Conservation (phyloP, 2,888 invertebrate species). For the Aleiodes alternator region DNA sequence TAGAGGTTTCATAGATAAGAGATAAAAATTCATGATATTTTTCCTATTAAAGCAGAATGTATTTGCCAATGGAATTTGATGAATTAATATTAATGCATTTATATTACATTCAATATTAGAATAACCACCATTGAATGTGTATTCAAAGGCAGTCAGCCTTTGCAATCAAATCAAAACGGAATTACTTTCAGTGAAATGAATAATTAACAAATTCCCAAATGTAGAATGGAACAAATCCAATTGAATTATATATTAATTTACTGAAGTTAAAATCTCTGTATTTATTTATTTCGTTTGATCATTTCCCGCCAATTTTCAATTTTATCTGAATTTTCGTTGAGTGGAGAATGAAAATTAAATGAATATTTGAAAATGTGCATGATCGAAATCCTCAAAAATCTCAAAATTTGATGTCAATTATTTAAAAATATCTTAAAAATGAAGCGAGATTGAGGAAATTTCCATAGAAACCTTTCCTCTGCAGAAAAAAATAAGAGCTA, state of each 20-base stretch:
- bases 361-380: no score
- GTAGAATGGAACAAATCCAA: slow-evolving; percentile 19
- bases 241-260: neutral
- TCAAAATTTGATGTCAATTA: no score
- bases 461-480: no score
- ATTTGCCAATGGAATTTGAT: neutral
- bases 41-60: neutral
- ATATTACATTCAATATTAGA: slow-evolving; percentile 19
- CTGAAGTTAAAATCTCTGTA: neutral
- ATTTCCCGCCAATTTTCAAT: neutral
- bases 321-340: neutral
- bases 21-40: neutral
- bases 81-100: slow-evolving; percentile 1
- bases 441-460: no score
- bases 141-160: slow-evolving; percentile 47
- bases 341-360: no score
- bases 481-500: no score
- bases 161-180: slow-evolving; percentile 65
- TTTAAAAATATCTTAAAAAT: no score
- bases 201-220: slow-evolving; percentile 61
- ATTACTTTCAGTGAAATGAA: slow-evolving; percentile 63
- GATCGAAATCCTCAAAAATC: no score
- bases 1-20: no score
- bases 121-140: slow-evolving; percentile 21
- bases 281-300: slow-evolving; percentile 22